Conservation (phyloP, 2,113 vertebrate genomes). For the Cyanocitta stelleri region DNA sequence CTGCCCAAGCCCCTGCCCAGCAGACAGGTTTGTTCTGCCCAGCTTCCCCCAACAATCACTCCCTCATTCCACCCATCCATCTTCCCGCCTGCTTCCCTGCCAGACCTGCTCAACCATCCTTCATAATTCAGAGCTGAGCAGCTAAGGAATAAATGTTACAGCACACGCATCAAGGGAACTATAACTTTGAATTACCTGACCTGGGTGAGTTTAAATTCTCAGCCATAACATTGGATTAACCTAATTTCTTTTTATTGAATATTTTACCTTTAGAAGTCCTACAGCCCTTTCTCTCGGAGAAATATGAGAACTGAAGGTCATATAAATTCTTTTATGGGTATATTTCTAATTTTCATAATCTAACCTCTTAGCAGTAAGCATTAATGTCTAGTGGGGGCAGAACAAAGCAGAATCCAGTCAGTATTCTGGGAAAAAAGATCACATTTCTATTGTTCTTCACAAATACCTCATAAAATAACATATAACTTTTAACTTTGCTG, state of each 20-base stretch:
- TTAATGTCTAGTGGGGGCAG: not conserved
- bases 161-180: constrained; percentile 33
- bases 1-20: not conserved
- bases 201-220: constrained; percentile 50
- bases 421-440: not conserved
- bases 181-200: constrained; percentile 54
- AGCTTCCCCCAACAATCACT: not conserved
- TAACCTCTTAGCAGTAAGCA: constrained; percentile 12
- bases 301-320: constrained; percentile 51
- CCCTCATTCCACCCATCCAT: not conserved
- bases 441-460: not conserved
- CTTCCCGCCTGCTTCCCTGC: not conserved
- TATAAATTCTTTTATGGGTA: constrained; percentile 37
- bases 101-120: not conserved
- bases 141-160: constrained; percentile 21
- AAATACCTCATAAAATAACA: not conserved
- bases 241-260: constrained; percentile 56
- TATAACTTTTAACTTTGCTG: not conserved
- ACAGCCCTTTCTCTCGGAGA: constrained; percentile 10
- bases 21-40: not conserved
- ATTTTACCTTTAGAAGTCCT: constrained; percentile 46
- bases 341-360: constrained; percentile 51
- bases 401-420: constrained; percentile 32
- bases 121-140: constrained; percentile 23
- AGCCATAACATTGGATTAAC: constrained; percentile 65